Base-by-base conservation (phyloP, 2,888 invertebrate species). In the Laothoe populi region DNA sequence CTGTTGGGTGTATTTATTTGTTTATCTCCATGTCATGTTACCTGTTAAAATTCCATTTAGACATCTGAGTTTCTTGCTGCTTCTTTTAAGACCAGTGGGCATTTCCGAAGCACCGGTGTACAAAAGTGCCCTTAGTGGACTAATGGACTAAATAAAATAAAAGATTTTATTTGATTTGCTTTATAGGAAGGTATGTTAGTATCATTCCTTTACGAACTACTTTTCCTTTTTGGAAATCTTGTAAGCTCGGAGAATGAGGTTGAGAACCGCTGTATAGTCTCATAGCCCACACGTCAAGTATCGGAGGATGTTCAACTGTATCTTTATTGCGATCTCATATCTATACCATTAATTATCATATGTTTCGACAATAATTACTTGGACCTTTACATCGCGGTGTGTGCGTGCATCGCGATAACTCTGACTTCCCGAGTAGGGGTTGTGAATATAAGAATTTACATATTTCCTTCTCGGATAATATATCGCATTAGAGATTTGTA, bases 391-490 rank as follows among this genome's bases (percentile, higher is more conserved):
- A 7, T n/a, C 2, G 26, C 46, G 23, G 46, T 16, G 49, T 24
- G 49, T 53, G 53, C 53, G 53, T 53, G 53, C 53, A 53, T 53
- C 53, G 53, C 31, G 53, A 53, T 53, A 53, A 67, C 64, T 53
- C 53, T 26, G 45, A 53, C 63, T 65, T 58, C 57, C 57, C 35
- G 53, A 31, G 35, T 53, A 35, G 53, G 53, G 19, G 31, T 35
- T 11, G 31, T 5, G 11, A 31, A 19, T 11, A 35, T 31, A 31
- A 16, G 16, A 19, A 35, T 53, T 53, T 53, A 53, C 53, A 53
- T 53, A 53, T 35, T 53, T 19, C 53, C 19, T 35, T 19, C 31
- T 19, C 10, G 31, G 53, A 16, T 19, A 16, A 53, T 19, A 16
- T 49, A 26, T 49, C 24, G 24, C 13, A 24, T 46, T 23, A 13